phyloP scores from a whole-genome alignment of 2,888 invertebrate species.

The Standfussiana lucernea region DNA sequence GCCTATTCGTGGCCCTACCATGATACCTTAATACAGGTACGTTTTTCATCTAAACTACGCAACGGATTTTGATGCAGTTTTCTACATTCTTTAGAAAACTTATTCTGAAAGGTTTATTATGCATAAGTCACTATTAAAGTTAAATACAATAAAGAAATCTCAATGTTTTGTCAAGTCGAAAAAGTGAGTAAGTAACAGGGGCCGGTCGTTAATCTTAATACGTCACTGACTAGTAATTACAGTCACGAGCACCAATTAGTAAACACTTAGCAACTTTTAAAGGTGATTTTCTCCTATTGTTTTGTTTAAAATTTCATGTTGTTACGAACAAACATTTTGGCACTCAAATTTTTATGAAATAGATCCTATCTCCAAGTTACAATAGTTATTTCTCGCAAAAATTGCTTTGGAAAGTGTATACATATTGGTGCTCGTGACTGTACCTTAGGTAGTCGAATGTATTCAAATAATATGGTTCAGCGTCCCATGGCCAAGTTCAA shows the following conservation, averaged over 20 bases:
- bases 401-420: background rate
- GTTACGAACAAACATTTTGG: background rate
- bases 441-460: background rate
- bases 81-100: background rate
- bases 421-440: background rate
- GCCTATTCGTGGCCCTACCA: too few species aligned
- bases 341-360: background rate
- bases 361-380: too few species aligned
- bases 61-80: background rate
- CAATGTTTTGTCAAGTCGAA: background rate
- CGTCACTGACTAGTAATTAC: background rate
- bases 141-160: background rate
- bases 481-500: conserved; percentile 38
- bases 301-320: too few species aligned
- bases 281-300: too few species aligned
- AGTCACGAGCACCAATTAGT: background rate
- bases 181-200: too few species aligned
- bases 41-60: too few species aligned
- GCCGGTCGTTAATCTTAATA: background rate
- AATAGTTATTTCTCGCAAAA: too few species aligned
- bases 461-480: conserved; percentile 12
- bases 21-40: too few species aligned
- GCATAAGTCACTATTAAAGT: background rate
- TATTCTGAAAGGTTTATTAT: background rate
- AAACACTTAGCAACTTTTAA: too few species aligned